phyloP scores from a whole-genome alignment of 2,113 vertebrate species.

The Melierax canorus region DNA sequence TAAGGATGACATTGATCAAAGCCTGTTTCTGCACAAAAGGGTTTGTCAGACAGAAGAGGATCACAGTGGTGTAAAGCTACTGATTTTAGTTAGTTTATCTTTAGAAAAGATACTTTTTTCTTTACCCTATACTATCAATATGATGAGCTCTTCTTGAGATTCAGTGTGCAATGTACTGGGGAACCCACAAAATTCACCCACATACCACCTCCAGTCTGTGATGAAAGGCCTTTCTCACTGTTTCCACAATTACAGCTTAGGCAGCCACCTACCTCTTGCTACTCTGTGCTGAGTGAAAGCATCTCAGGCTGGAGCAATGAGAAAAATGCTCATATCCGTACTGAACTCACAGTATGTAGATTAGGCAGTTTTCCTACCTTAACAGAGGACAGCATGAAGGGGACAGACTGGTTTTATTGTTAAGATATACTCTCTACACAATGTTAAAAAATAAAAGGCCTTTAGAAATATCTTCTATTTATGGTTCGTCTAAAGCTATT shows the following conservation, averaged over 20 bases:
- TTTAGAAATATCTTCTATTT: background rate
- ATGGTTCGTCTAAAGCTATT: background rate
- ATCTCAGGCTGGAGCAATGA: background rate
- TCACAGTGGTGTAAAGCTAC: background rate
- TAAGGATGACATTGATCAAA: constrained; percentile 39
- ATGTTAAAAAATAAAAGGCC: background rate
- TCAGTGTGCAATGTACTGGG: background rate
- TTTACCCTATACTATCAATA: background rate
- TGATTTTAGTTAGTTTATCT: background rate
- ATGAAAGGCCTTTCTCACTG: background rate
- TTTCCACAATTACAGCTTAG: background rate
- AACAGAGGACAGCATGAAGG: background rate
- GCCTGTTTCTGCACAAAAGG: constrained; percentile 43
- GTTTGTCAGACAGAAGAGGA: constrained; percentile 31
- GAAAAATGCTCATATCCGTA: background rate
- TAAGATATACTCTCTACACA: background rate
- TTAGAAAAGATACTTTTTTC: background rate
- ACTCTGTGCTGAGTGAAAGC: background rate
- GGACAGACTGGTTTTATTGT: background rate
- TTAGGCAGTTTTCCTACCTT: background rate
- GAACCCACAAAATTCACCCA: background rate
- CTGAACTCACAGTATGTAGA: background rate
- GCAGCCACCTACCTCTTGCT: background rate
- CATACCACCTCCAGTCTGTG: background rate
- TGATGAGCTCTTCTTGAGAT: background rate